These are phyloP conservation scores for Laticauda colubrina DNA, from an alignment of 2,113 vertebrate species.

Conservation along the genomic window DNA sequence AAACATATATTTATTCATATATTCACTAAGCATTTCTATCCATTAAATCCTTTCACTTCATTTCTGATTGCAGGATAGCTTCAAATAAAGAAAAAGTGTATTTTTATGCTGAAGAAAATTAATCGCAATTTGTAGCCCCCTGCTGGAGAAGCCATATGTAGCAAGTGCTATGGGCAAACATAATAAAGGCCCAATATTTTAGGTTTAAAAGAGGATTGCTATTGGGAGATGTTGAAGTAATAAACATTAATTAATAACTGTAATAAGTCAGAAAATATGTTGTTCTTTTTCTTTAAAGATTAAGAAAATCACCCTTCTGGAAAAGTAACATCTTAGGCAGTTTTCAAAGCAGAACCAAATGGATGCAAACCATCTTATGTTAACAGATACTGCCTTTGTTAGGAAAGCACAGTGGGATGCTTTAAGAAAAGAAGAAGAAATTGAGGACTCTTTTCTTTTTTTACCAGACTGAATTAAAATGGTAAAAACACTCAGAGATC, in stretches of 20 bases:
- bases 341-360: background rate
- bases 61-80: background rate
- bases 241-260: background rate
- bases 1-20: background rate
- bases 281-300: background rate
- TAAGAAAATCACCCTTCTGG: background rate
- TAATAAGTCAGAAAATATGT: background rate
- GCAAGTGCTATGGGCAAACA: background rate
- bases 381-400: background rate
- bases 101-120: background rate
- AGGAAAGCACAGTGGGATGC: background rate
- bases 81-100: rapidly evolving
- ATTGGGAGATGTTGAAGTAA: background rate
- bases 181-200: background rate
- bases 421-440: background rate
- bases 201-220: background rate
- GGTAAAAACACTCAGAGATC: background rate
- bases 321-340: background rate
- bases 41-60: rapidly evolving
- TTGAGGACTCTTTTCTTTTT: background rate
- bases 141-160: conserved; percentile 46
- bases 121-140: conserved; percentile 54
- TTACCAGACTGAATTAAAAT: background rate
- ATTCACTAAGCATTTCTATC: background rate
- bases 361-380: background rate